Evolutionary conservation across 2,888 invertebrate species (phyloP).

Genomic region (Leucophora obtusa): DNA sequence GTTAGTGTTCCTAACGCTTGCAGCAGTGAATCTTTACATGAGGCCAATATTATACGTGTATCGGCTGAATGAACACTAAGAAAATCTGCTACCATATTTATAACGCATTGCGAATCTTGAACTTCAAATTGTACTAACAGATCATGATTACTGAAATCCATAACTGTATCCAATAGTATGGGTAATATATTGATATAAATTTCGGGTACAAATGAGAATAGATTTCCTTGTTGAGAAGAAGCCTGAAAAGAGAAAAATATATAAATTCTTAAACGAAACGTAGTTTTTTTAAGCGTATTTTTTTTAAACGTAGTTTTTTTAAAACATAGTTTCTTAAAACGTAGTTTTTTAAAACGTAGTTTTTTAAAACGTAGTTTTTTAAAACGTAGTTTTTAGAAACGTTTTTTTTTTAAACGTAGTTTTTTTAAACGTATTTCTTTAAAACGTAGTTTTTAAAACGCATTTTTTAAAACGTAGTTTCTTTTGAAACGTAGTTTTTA

Average conservation of each 20-base stretch:
- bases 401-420: too few relatives aligned
- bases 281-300: neutral
- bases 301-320: neutral
- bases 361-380: neutral
- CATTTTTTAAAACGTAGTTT: neutral
- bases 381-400: neutral
- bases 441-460: neutral
- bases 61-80: constrained; percentile 88
- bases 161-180: constrained; percentile 76
- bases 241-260: constrained; percentile 74
- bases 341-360: too few relatives aligned
- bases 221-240: constrained; percentile 80
- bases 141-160: constrained; percentile 78
- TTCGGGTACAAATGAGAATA: constrained; percentile 85
- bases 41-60: constrained; percentile 85
- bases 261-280: neutral
- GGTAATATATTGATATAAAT: constrained; percentile 82
- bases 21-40: constrained; percentile 87
- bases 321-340: too few relatives aligned
- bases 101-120: constrained; percentile 81
- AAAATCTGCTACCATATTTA: constrained; percentile 85
- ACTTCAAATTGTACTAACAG: constrained; percentile 74
- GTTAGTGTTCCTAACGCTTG: constrained; percentile 88
- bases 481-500: neutral
- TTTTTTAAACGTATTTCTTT: neutral